phyloP scores from a whole-genome alignment of 2,888 invertebrate genomes.

The Agonopterix subpropinquella region DNA sequence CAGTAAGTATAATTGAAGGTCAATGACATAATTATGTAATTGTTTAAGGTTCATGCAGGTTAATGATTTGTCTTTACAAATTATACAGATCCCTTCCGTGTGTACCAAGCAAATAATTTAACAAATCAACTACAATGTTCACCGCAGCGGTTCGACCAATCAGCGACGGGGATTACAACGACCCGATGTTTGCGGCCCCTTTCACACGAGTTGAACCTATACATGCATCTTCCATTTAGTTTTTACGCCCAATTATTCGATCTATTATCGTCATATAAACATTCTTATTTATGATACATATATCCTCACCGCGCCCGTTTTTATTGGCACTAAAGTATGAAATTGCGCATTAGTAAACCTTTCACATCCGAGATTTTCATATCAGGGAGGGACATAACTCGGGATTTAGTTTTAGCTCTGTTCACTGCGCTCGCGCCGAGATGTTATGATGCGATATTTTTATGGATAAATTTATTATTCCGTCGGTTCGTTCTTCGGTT shows the following conservation, averaged over 20 bases:
- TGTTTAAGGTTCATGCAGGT: no score
- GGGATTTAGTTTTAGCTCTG: constrained; percentile 58
- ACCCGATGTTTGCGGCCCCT: constrained; percentile 18
- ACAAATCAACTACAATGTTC: constrained; percentile 39
- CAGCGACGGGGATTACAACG: constrained; percentile 21
- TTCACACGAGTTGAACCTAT: constrained; percentile 25
- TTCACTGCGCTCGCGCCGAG: constrained; percentile 43
- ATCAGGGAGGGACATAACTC: constrained; percentile 53
- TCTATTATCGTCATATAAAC: constrained; percentile 60
- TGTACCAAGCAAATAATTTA: constrained; percentile 15
- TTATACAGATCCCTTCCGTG: constrained; percentile 9
- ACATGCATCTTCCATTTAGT: constrained; percentile 38
- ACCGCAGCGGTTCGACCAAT: constrained; percentile 34
- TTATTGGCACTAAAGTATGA: constrained; percentile 68
- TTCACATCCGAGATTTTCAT: constrained; percentile 54
- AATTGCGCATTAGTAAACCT: constrained; percentile 65
- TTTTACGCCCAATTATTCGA: constrained; percentile 63
- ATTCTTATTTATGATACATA: constrained; percentile 56
- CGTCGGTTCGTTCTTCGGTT: constrained; percentile 41
- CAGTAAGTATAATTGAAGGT: no score
- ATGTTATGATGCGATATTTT: constrained; percentile 53
- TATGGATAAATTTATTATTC: constrained; percentile 53
- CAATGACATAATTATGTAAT: no score
- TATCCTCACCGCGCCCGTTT: constrained; percentile 46
- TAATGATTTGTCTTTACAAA: no score